Evolutionary conservation across 2,113 vertebrate species (phyloP).

Genomic region (Macrotus californicus): DNA sequence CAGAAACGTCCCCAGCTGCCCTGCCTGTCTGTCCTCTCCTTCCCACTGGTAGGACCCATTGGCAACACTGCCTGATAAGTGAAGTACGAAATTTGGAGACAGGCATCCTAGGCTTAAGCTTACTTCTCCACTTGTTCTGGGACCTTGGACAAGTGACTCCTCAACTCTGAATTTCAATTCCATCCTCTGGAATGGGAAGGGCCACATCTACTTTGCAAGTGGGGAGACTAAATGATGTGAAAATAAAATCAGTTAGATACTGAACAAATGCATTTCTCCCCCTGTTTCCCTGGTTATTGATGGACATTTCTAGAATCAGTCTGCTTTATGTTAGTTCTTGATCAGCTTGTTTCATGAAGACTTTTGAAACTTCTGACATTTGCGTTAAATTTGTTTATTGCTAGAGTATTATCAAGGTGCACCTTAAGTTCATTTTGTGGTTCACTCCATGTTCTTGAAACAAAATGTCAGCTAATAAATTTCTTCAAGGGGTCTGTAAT

Average conservation of each 20-base stretch:
- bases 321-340: not conserved
- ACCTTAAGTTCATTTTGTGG: slow-evolving; percentile 11
- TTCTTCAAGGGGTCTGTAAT: not conserved
- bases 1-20: not conserved
- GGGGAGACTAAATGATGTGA: not conserved
- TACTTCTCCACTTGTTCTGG: not conserved
- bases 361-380: slow-evolving; percentile 24
- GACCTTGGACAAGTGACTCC: not conserved
- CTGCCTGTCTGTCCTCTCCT: not conserved
- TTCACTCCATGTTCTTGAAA: slow-evolving; percentile 33
- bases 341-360: not conserved
- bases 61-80: not conserved
- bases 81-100: not conserved
- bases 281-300: not conserved
- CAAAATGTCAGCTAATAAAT: slow-evolving; percentile 9
- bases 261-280: not conserved
- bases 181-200: not conserved
- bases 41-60: not conserved
- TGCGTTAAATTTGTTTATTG: not conserved
- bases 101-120: not conserved
- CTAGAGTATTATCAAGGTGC: not conserved
- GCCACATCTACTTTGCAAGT: not conserved
- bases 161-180: not conserved
- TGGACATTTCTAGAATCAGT: not conserved
- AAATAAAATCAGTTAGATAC: not conserved